These are phyloP conservation scores for Drosophila suzukii DNA, from an alignment of 1,140 invertebrate genomes.

Conservation along the genomic window DNA sequence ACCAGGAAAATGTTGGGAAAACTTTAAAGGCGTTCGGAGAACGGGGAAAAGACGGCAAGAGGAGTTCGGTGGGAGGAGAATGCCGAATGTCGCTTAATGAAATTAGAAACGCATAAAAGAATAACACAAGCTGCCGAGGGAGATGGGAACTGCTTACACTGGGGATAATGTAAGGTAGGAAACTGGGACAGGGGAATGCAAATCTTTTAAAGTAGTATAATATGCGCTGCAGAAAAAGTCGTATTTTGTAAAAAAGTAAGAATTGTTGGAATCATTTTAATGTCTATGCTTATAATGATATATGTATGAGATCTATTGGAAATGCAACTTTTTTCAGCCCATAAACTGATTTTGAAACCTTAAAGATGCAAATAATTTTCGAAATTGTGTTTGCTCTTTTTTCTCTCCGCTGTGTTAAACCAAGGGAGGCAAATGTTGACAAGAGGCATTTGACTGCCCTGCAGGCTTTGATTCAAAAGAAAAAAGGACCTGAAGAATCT, in stretches of 20 bases:
- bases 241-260: no score
- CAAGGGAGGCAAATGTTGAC: slow-evolving; percentile 54
- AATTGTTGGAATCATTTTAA: no score
- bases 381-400: background rate
- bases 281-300: no score
- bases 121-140: slow-evolving; percentile 67
- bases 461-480: slow-evolving; percentile 58
- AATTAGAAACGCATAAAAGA: slow-evolving; percentile 83
- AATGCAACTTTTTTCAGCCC: no score
- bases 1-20: slow-evolving; percentile 69
- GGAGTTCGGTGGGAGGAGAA: slow-evolving; percentile 21
- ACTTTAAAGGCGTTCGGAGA: slow-evolving; percentile 47
- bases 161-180: slow-evolving; percentile 23
- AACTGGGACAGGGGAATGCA: background rate
- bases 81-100: slow-evolving; percentile 81
- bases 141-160: slow-evolving; percentile 15
- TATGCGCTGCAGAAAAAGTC: no score
- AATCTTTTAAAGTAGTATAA: no score
- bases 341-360: no score
- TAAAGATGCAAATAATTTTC: background rate
- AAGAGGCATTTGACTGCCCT: slow-evolving; percentile 67
- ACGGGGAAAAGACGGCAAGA: background rate
- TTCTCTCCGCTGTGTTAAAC: slow-evolving; percentile 3
- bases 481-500: slow-evolving; percentile 18
- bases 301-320: no score